Evolutionary conservation across 2,113 vertebrate genomes (phyloP).

Genomic region (Nycticorax nycticorax): DNA sequence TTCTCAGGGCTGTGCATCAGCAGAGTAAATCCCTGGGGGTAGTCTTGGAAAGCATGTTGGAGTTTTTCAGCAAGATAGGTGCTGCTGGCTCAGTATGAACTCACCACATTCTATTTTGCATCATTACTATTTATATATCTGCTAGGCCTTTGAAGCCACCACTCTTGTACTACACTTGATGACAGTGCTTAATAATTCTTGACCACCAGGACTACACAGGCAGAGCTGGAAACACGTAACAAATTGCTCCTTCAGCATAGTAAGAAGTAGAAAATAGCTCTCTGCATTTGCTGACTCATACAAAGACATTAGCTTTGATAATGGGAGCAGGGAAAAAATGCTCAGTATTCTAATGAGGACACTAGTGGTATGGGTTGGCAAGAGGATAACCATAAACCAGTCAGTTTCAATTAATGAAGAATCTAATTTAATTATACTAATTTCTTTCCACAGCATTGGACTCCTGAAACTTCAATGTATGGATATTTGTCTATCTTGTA

Average conservation of each 20-base stretch:
- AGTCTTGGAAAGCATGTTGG: neutral
- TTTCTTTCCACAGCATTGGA: neutral
- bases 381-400: neutral
- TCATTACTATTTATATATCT: neutral
- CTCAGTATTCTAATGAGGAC: neutral
- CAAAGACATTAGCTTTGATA: neutral
- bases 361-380: neutral
- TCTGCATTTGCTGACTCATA: neutral
- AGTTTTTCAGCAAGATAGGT: neutral
- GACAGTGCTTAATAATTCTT: neutral
- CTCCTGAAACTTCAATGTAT: neutral
- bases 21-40: neutral
- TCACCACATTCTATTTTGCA: neutral
- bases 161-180: neutral
- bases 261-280: neutral
- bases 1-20: neutral
- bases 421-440: neutral
- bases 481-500: neutral
- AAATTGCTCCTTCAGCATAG: neutral
- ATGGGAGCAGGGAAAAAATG: neutral
- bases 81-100: neutral
- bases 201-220: neutral
- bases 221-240: neutral
- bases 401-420: neutral
- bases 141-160: neutral